phyloP scores from a whole-genome alignment of 2,113 vertebrate genomes.

The Leucoraja erinaceus region DNA sequence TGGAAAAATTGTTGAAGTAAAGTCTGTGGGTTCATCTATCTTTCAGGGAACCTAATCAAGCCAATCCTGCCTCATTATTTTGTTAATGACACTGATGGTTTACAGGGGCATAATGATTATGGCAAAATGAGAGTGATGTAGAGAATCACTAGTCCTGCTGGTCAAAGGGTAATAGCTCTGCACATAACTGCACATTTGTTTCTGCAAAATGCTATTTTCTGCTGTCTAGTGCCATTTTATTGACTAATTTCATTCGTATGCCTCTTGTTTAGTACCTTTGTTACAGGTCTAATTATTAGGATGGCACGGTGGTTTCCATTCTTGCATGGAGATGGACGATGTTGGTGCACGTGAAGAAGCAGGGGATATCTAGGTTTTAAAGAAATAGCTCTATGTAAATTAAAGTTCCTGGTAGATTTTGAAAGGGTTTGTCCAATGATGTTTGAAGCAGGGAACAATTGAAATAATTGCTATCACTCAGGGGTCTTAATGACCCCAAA shows the following conservation, averaged over 20 bases:
- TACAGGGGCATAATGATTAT: neutral
- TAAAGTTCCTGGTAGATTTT: neutral
- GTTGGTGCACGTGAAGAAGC: neutral
- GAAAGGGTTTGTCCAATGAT: neutral
- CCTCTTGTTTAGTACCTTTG: neutral
- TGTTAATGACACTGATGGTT: neutral
- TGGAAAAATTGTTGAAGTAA: constrained; percentile 14
- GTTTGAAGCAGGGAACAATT: neutral
- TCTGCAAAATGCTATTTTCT: neutral
- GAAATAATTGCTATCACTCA: neutral
- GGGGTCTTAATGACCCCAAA: neutral
- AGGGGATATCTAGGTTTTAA: neutral
- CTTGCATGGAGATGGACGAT: neutral
- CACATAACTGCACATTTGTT: neutral
- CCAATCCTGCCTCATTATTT: neutral
- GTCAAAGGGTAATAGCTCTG: neutral
- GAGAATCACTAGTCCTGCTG: neutral
- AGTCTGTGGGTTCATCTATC: neutral
- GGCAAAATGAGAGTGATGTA: neutral
- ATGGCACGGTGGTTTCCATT: no score
- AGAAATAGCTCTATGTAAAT: neutral
- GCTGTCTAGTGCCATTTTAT: neutral
- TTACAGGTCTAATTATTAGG: neutral
- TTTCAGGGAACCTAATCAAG: neutral
- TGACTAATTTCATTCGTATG: neutral